Evolutionary conservation across 2,888 invertebrate species (phyloP), one percentile per base, ranked within the genome.

Genomic region (Mesochorus sp.): DNA sequence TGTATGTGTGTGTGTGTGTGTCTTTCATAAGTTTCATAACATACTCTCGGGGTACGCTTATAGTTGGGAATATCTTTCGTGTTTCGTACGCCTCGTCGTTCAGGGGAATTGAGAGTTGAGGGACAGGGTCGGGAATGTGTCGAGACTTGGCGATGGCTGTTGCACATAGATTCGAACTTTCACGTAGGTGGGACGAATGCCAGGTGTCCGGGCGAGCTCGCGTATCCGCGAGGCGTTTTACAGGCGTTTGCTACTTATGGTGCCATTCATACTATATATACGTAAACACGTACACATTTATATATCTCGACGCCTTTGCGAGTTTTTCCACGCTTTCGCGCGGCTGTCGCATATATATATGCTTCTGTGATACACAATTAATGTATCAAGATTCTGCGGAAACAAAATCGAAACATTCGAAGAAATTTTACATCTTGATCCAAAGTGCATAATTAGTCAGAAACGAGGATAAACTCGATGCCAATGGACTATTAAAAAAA

Each of bases 131-230:
- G 81, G 68, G 74, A 79, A 74, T 79, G 70, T 68, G 61, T 67
- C 68, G 53, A 53, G 71, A 44, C 39, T n/a, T 34, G 42, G 21
- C 44, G 28, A 31, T 66, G 61, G n/a, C n/a, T 61, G 55, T 51
- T 64, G 68, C 76, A 76, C 70, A 75, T 59, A 62, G 74, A 77
- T 79, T 72, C 59, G 57, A 79, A 79, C 77, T 81, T 81, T 81
- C 79, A 81, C 81, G 79, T 79, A 81, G 81, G 81, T 79, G 79
- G 79, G 74, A 79, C 72, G 42, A 70, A 75, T 81, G 79, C 81
- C 79, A 81, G 81, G 79, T 81, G 81, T 71, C 72, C 64, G 57
- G 47, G 47, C 8, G 37, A 37, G 37, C 8, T 1, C 8, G 3
- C 2, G n/a, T 55, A 57, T 73, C n/a, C 49, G 57, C 47, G 64